Base-by-base conservation (phyloP, 2,888 invertebrate genomes). In the Acrobasis suavella region DNA sequence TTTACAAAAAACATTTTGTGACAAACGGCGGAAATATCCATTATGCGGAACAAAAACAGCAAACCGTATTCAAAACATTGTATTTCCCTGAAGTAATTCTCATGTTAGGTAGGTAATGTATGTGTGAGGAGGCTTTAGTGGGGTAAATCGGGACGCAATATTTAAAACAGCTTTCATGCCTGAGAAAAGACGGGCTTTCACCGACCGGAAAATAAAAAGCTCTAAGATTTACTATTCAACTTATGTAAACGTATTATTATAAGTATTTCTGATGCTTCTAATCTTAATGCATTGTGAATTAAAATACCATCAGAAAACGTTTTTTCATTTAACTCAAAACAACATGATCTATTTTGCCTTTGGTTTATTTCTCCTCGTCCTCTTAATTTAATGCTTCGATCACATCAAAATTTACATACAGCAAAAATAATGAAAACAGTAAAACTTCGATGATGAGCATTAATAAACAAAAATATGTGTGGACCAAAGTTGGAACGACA, bases 111-210 rank as follows among this genome's bases (percentile, higher is more conserved):
- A 80, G 77, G 80, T 80, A 81, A 82, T 81, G 77, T 82, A 81
- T 80, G 80, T 80, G 78, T 81, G 81, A 81, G 78, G 77, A 32
- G 79, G 84, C 81, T 87, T 87, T 83, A 77, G 76, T 77, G 70
- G 77, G 80, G 83, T 83, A 87, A 87, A 88, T 85, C 84, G 83
- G 79, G 78, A 75, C 81, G 83, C 83, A 85, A 89, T 88, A 90
- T 89, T 90, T 88, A 86, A 89, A 88, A 86, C 83, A 82, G 86
- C 82, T 85, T 87, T 87, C 79, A 83, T 84, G 78, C 82, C 77
- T 74, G 72, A 77, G 77, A 81, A 83, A 83, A 84, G 83, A 76
- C 80, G 76, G 80, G 79, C 80, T 85, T 86, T 85, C 80, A 78
- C 76, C 74, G 76, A 77, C 81, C 78, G 76, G 79, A 77, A 85